A percentile compares a stretch with the other conserved stretches of the same genome.
Conservation (phyloP, 2,113 vertebrate genomes). For the Silurus asotus region DNA sequence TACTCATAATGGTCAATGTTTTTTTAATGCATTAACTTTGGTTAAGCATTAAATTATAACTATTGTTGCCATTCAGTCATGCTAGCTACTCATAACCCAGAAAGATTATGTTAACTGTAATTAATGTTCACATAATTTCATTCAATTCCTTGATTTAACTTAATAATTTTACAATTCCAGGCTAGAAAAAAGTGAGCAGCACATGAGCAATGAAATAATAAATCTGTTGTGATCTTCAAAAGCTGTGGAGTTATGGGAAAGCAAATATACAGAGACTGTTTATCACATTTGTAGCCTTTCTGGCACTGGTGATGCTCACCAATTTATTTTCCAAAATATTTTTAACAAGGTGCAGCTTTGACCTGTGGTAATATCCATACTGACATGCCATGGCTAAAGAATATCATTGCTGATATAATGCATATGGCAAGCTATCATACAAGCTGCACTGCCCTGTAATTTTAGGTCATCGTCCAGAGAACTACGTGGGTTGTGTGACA, state of each 20-base stretch:
- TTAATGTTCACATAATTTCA: background rate
- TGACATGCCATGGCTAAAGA: conserved; percentile 3
- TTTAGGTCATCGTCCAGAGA: conserved; percentile 5
- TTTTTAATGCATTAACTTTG: background rate
- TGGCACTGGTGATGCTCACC: background rate
- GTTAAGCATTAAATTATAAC: background rate
- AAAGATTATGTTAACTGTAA: background rate
- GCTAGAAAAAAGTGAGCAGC: background rate
- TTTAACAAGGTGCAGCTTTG: background rate
- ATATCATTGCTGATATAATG: background rate
- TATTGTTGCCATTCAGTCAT: background rate
- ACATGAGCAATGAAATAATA: background rate
- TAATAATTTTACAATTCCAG: background rate
- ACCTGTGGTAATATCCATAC: background rate
- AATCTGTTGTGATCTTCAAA: background rate
- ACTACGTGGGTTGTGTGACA: conserved; percentile 1
- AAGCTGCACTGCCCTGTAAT: conserved; percentile 30
- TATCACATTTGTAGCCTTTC: background rate
- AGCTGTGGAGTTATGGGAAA: background rate
- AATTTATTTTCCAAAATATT: background rate
- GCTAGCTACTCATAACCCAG: background rate
- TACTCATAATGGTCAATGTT: background rate
- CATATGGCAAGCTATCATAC: background rate
- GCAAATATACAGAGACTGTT: background rate
- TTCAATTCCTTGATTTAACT: background rate